These are phyloP conservation scores for Maniola hyperantus DNA, from an alignment of 2,888 invertebrate genomes.

Conservation along the genomic window DNA sequence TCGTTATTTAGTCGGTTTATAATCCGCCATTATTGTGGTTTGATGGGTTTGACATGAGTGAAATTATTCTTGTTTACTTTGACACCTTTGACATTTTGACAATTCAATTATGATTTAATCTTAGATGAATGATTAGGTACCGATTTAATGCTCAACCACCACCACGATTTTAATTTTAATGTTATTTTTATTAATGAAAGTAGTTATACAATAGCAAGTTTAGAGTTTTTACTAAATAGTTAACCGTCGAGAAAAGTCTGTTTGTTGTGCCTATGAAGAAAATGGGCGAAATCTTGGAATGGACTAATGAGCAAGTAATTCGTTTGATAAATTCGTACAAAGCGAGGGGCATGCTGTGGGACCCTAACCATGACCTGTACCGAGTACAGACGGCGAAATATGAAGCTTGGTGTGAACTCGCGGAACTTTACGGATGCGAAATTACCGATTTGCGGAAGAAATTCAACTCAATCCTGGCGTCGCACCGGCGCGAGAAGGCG, in stretches of 20 bases:
- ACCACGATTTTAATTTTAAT: background rate
- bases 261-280: no score
- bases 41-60: background rate
- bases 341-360: conserved; percentile 62
- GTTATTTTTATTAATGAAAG: background rate
- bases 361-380: conserved; percentile 55
- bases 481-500: conserved; percentile 67
- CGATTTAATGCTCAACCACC: background rate
- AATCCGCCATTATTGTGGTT: conserved; percentile 6
- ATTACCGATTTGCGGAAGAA: conserved; percentile 67
- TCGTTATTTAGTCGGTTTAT: conserved; percentile 10
- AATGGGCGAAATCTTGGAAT: conserved; percentile 58
- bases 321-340: conserved; percentile 61
- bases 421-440: conserved; percentile 61
- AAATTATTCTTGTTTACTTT: background rate
- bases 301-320: conserved; percentile 62
- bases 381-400: conserved; percentile 62
- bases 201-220: background rate
- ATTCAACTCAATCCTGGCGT: conserved; percentile 71
- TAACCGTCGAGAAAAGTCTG: background rate
- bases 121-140: no score
- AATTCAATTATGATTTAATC: background rate
- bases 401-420: conserved; percentile 64
- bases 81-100: conserved; percentile 2
- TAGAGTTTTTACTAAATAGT: background rate